Conservation (phyloP, 2,797 vertebrate genomes). For the Picus viridis region DNA sequence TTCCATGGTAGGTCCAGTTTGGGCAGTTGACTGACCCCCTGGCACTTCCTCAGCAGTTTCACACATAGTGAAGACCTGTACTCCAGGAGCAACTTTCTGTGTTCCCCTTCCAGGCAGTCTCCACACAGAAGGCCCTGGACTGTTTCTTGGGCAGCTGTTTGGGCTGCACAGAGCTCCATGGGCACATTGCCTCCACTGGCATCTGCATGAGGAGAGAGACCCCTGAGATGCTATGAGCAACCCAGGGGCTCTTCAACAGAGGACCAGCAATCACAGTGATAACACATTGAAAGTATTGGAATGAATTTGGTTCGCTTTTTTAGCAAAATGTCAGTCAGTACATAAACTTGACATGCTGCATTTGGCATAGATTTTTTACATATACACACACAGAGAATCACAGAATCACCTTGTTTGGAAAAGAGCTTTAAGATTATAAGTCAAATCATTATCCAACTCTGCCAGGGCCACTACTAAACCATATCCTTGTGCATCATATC, state of each 20-base stretch:
- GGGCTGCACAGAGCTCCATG: no score
- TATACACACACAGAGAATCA: no score
- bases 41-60: fast-evolving
- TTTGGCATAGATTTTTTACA: neutral
- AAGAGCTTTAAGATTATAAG: no score
- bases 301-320: neutral
- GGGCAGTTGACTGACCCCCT: fast-evolving
- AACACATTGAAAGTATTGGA: fast-evolving
- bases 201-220: neutral
- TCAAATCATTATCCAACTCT: no score
- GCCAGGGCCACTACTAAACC: no score
- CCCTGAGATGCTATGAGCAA: neutral
- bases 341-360: fast-evolving
- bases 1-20: neutral
- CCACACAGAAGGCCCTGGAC: fast-evolving
- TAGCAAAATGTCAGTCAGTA: neutral
- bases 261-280: neutral
- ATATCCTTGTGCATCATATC: no score
- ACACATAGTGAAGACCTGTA: fast-evolving
- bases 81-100: fast-evolving
- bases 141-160: fast-evolving
- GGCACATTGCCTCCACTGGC: no score
- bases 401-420: no score
- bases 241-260: no score
- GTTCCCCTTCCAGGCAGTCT: fast-evolving